Percentiles rank a stretch among this genome's conserved stretches.
phyloP scores from a whole-genome alignment of 2,113 vertebrate species.

The Melanostigma gelatinosum region DNA sequence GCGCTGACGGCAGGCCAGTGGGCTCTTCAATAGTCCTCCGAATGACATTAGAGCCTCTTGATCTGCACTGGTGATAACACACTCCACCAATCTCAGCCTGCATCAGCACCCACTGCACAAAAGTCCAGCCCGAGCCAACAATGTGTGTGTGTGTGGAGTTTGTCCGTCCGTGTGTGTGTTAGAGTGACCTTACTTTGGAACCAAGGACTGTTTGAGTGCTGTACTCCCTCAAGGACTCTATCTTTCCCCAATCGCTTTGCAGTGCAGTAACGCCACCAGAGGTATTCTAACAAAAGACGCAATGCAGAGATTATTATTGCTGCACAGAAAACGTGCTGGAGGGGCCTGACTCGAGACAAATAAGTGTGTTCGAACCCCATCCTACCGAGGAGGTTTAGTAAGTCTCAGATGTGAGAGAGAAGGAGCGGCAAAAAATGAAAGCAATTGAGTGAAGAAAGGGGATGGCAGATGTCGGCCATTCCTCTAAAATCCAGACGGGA shows the following conservation, averaged over 20 bases:
- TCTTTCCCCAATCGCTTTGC: conserved; percentile 17
- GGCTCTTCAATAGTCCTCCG: conserved; percentile 66
- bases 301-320: conserved; percentile 45
- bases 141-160: conserved; percentile 17
- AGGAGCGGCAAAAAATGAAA: conserved; percentile 51
- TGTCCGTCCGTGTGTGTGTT: conserved; percentile 25
- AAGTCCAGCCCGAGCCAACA: conserved; percentile 34
- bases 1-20: conserved; percentile 53
- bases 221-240: conserved; percentile 39
- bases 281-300: conserved; percentile 33
- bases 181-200: conserved; percentile 60
- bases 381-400: conserved; percentile 64
- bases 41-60: conserved; percentile 74
- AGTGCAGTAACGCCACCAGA: background rate
- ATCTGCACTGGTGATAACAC: conserved; percentile 69
- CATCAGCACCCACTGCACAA: conserved; percentile 56
- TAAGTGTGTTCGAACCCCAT: conserved; percentile 50
- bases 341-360: conserved; percentile 29
- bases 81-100: conserved; percentile 54
- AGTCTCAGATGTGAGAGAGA: conserved; percentile 64
- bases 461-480: conserved; percentile 76
- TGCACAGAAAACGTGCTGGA: conserved; percentile 18
- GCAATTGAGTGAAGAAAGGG: conserved; percentile 42
- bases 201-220: conserved; percentile 57
- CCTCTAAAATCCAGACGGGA: conserved; percentile 73